A percentile compares a stretch with the other conserved stretches of the same genome.
phyloP scores from a whole-genome alignment of 1,140 invertebrate genomes.

The Pygmarrhopalites habei region DNA sequence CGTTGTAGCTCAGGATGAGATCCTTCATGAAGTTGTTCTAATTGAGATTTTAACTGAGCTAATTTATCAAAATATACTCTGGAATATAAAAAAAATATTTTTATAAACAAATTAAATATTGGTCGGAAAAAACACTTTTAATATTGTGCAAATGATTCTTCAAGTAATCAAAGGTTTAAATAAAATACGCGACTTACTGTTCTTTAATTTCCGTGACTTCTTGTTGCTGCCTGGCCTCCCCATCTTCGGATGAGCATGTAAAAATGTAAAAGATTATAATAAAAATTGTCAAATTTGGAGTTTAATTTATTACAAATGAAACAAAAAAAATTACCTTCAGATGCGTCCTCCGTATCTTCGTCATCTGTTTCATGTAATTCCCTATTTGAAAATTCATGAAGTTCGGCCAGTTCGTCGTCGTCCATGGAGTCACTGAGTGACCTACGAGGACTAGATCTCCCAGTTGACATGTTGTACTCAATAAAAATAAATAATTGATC shows the following conservation, averaged over 20 bases:
- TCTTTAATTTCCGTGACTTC: constrained; percentile 9
- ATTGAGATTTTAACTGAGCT: constrained; percentile 75
- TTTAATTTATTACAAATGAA: no score
- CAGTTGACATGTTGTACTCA: background rate
- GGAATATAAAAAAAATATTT: no score
- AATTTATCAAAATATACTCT: constrained; percentile 93
- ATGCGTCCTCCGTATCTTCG: constrained; percentile 44
- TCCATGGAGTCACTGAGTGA: constrained; percentile 17
- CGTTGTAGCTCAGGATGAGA: constrained; percentile 78
- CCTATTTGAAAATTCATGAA: constrained; percentile 14
- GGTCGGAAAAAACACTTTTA: no score
- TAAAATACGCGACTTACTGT: no score
- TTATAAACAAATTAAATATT: no score
- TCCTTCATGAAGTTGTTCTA: constrained; percentile 79
- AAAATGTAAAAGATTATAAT: no score
- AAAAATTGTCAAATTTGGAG: no score
- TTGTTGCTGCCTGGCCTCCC: background rate
- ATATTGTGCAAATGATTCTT: no score
- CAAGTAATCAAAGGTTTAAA: no score
- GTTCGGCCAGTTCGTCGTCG: constrained; percentile 14
- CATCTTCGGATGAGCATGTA: no score
- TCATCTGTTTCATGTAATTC: constrained; percentile 15
- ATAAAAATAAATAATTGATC: no score
- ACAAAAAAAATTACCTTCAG: no score
- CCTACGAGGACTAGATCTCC: constrained; percentile 8